Evolutionary conservation across 2,113 vertebrate species (phyloP).

Genomic region (Cyprinus carpio): DNA sequence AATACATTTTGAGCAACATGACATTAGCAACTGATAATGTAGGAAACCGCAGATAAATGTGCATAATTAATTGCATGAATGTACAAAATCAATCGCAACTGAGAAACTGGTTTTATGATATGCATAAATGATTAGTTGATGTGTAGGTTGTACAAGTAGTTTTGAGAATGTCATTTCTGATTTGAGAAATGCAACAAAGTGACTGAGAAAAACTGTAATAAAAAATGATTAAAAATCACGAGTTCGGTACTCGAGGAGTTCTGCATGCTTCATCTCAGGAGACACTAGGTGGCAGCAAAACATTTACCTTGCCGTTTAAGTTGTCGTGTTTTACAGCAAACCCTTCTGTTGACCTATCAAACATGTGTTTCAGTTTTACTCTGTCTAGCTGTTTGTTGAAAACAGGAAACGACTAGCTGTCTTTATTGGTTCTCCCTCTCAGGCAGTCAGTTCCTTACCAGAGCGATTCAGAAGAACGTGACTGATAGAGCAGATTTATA

Average conservation of each 20-base stretch:
- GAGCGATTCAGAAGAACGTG: neutral
- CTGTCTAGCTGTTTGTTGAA: constrained; percentile 25
- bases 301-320: neutral
- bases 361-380: constrained; percentile 32
- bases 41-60: too few relatives aligned
- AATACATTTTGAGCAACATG: too few relatives aligned
- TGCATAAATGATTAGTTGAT: too few relatives aligned
- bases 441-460: neutral
- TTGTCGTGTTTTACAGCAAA: neutral
- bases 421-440: constrained; percentile 8
- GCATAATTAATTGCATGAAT: too few relatives aligned
- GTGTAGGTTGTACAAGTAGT: too few relatives aligned
- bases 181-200: too few relatives aligned
- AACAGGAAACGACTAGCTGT: constrained; percentile 33
- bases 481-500: neutral
- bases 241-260: too few relatives aligned
- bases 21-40: too few relatives aligned
- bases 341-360: neutral
- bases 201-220: too few relatives aligned
- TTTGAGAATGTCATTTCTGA: too few relatives aligned
- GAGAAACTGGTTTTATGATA: too few relatives aligned
- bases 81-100: too few relatives aligned
- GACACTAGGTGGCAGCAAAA: constrained; percentile 42
- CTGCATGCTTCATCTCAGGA: neutral
- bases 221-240: neutral